These are phyloP conservation scores for Nemotelus pantherinus DNA, from an alignment of 2,888 invertebrate species.

Conservation along the genomic window DNA sequence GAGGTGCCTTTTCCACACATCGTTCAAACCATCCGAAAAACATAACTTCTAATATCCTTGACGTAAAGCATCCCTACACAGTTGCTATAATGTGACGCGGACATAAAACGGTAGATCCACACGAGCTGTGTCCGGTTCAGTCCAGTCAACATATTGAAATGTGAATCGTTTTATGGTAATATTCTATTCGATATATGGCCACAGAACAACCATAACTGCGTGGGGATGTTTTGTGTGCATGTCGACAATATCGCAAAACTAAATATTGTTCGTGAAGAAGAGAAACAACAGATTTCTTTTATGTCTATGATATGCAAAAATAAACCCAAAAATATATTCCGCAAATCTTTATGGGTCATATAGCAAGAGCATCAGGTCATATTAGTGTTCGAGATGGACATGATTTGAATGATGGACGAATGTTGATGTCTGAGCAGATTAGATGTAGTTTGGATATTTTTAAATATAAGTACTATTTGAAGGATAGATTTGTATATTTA, in stretches of 20 bases:
- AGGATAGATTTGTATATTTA: no score
- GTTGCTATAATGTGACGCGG: neutral
- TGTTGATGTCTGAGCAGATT: no score
- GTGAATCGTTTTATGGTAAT: slow-evolving; percentile 11
- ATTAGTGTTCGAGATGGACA: neutral
- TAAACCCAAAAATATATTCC: neutral
- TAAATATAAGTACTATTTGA: no score
- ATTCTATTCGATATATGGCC: slow-evolving; percentile 2
- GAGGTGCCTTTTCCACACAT: slow-evolving; percentile 29
- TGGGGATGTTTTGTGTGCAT: neutral
- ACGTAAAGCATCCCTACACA: neutral
- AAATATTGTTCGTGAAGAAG: slow-evolving; percentile 2
- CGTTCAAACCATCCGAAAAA: slow-evolving; percentile 6
- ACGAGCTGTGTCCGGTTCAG: neutral
- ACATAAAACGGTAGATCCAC: slow-evolving; percentile 10
- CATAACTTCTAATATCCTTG: neutral
- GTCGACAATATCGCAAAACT: neutral
- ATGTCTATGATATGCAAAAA: slow-evolving; percentile 29
- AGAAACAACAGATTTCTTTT: slow-evolving; percentile 29
- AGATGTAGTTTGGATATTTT: no score
- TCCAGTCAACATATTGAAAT: slow-evolving; percentile 10
- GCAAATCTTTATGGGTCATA: slow-evolving; percentile 19
- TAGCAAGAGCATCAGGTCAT: neutral
- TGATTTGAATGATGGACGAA: no score
- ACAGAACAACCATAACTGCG: neutral